These are phyloP conservation scores for Galleria mellonella DNA, from an alignment of 1,140 invertebrate species.

Conservation along the genomic window DNA sequence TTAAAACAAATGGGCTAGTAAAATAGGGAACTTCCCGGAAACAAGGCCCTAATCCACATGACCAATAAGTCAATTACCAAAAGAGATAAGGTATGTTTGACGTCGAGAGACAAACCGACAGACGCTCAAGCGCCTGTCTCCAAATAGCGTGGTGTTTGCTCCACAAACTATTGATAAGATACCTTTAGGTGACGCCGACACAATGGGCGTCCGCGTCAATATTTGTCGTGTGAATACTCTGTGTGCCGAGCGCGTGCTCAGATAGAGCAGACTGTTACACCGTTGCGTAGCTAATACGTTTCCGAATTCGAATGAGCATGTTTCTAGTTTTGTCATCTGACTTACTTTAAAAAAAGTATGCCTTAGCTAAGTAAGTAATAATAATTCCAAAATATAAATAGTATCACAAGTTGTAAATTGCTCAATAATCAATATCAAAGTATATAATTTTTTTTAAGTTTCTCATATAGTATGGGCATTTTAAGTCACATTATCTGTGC, in stretches of 20 bases:
- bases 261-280: constrained; percentile 24
- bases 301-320: too few species aligned
- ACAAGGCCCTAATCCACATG: constrained; percentile 28
- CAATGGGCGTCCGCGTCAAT: constrained; percentile 60
- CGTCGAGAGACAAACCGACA: constrained; percentile 49
- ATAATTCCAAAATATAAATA: too few species aligned
- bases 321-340: too few species aligned
- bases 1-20: too few species aligned
- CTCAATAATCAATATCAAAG: too few species aligned
- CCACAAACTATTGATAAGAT: constrained; percentile 66
- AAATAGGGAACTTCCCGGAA: constrained; percentile 37
- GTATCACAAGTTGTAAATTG: too few species aligned
- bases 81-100: constrained; percentile 40
- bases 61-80: constrained; percentile 46
- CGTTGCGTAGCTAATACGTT: constrained; percentile 16
- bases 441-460: too few species aligned
- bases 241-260: constrained; percentile 48
- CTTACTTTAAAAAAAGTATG: too few species aligned
- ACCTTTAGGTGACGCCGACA: constrained; percentile 62
- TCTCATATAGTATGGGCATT: too few species aligned
- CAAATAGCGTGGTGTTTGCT: constrained; percentile 50
- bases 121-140: constrained; percentile 63
- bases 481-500: too few species aligned
- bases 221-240: constrained; percentile 59
- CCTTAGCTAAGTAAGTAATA: too few species aligned